phyloP scores from a whole-genome alignment of 2,888 invertebrate genomes.

The Ophion costatus region DNA sequence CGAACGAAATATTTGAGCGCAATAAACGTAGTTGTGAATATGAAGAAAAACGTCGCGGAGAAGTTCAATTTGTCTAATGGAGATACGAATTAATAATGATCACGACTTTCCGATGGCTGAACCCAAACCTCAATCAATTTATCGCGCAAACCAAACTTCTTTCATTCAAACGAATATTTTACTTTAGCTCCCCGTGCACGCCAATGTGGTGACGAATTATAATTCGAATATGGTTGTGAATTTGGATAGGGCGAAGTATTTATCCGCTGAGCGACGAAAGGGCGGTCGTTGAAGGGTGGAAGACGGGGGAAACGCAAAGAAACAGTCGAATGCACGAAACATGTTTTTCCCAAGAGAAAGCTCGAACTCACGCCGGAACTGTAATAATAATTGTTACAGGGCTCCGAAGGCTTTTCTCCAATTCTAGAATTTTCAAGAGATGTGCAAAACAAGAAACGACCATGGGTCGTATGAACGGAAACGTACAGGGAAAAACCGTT shows the following conservation, averaged over 20 bases:
- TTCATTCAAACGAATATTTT: conserved; percentile 13
- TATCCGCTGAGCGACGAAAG: neutral
- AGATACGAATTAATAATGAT: conserved; percentile 1
- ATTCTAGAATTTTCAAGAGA: conserved; percentile 19
- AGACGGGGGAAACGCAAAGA: conserved; percentile 3
- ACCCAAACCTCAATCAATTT: conserved; percentile 24
- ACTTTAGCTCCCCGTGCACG: conserved; percentile 1
- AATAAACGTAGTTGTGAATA: no score
- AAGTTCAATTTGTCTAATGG: conserved; percentile 12
- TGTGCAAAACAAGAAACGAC: conserved; percentile 32
- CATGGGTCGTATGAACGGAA: conserved; percentile 19
- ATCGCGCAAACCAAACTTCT: neutral
- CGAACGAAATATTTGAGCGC: no score
- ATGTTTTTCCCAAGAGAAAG: conserved; percentile 7
- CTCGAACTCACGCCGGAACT: conserved; percentile 49
- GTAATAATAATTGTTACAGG: conserved; percentile 69
- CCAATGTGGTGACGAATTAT: conserved; percentile 3
- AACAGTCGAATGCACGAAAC: conserved; percentile 1
- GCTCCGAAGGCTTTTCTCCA: conserved; percentile 45
- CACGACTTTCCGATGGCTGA: neutral
- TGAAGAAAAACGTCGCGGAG: neutral
- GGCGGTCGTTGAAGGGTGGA: conserved; percentile 22
- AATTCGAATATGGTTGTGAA: neutral
- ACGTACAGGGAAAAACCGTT: conserved; percentile 35
- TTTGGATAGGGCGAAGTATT: neutral